These are phyloP conservation scores for Scaptomyza hsui DNA, from an alignment of 1,140 invertebrate genomes.

Conservation along the genomic window DNA sequence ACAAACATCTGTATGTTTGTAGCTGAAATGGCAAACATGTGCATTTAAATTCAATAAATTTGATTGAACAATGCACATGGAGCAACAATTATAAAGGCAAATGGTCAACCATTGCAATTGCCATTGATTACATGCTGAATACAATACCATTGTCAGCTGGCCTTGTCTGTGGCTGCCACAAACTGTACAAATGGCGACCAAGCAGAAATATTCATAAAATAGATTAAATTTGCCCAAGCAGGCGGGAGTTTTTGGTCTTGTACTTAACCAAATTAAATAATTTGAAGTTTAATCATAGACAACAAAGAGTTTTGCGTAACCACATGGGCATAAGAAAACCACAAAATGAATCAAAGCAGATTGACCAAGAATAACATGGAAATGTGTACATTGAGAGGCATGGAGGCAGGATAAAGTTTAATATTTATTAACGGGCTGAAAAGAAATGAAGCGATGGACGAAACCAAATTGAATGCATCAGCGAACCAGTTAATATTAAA, in stretches of 20 bases:
- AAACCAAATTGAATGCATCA: slow-evolving; percentile 74
- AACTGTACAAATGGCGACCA: slow-evolving; percentile 3
- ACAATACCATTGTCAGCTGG: slow-evolving; percentile 37
- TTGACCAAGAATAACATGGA: slow-evolving; percentile 35
- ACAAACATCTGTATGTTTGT: neutral
- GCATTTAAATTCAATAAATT: slow-evolving; percentile 39
- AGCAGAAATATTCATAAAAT: neutral
- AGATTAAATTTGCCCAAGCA: neutral
- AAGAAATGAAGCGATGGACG: slow-evolving; percentile 17
- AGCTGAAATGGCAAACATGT: slow-evolving; percentile 16
- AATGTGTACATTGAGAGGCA: slow-evolving; percentile 31
- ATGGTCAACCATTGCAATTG: slow-evolving; percentile 67
- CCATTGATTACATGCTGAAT: slow-evolving; percentile 58
- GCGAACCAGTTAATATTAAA: slow-evolving; percentile 79
- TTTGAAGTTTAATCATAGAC: slow-evolving; percentile 9
- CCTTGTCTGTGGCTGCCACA: slow-evolving; percentile 8
- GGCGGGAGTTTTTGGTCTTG: neutral
- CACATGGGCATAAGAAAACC: slow-evolving; percentile 46
- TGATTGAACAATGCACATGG: slow-evolving; percentile 34
- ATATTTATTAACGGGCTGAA: slow-evolving; percentile 72
- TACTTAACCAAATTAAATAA: slow-evolving; percentile 9
- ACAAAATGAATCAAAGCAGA: slow-evolving; percentile 54
- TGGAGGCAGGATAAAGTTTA: slow-evolving; percentile 47
- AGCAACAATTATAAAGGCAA: slow-evolving; percentile 60
- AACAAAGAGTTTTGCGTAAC: slow-evolving; percentile 32